A percentile compares a stretch with the other conserved stretches of the same genome.
Conservation (phyloP, 2,113 vertebrate species). For the Alexandromys fortis region DNA sequence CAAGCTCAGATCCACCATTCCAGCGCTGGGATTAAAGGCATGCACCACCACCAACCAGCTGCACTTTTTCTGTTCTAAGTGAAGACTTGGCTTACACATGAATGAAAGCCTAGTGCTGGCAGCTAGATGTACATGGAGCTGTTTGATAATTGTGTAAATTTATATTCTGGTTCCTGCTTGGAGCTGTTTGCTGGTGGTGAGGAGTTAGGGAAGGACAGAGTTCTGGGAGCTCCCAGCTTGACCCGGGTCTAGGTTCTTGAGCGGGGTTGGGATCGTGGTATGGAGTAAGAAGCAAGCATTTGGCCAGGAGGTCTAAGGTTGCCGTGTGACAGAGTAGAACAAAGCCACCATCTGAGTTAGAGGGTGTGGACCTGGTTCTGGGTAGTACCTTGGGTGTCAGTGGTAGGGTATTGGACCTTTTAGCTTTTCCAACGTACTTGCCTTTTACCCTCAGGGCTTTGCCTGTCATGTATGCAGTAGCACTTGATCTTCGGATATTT, state of each 20-base stretch:
- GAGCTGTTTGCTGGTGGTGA: background rate
- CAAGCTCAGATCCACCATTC: background rate
- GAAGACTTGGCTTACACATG: background rate
- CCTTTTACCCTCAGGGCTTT: conserved; percentile 90
- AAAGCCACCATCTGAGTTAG: accelerated
- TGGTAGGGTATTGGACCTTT: accelerated
- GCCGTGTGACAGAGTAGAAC: background rate
- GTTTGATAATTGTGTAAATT: background rate
- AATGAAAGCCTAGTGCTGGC: background rate
- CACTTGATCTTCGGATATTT: conserved; percentile 96
- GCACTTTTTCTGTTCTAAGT: background rate
- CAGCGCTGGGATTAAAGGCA: background rate
- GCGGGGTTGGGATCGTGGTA: background rate
- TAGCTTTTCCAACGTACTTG: accelerated
- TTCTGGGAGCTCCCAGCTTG: background rate
- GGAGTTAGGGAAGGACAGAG: background rate
- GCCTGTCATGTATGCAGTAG: conserved; percentile 95
- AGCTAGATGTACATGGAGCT: background rate
- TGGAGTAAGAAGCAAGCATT: background rate
- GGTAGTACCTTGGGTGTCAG: accelerated
- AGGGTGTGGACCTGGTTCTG: background rate
- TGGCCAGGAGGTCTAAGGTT: background rate
- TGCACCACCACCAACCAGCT: background rate
- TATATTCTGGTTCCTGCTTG: background rate
- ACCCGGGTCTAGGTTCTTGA: background rate